phyloP scores from a whole-genome alignment of 2,113 vertebrate species.

The Notothenia coriiceps region DNA sequence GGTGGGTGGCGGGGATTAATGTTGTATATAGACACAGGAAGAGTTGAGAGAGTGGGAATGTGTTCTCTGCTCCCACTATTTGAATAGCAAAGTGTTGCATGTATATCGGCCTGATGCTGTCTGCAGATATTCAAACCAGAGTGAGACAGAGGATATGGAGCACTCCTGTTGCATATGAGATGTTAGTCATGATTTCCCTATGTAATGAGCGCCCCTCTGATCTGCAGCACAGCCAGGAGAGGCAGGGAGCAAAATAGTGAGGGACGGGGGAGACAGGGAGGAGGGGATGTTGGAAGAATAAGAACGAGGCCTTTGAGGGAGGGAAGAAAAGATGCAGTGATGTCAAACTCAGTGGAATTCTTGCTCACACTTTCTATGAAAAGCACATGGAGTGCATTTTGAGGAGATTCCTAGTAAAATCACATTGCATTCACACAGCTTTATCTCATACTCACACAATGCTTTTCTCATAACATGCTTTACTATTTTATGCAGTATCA shows the following conservation, averaged over 20 bases:
- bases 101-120: conserved; percentile 62
- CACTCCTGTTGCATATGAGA: conserved; percentile 48
- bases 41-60: conserved; percentile 37
- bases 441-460: too few species aligned
- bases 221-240: conserved; percentile 37
- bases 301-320: conserved; percentile 22
- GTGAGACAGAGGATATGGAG: conserved; percentile 51
- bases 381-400: too few species aligned
- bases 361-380: neutral
- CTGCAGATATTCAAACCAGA: conserved; percentile 71
- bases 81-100: conserved; percentile 57
- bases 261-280: conserved; percentile 7
- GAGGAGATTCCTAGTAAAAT: too few species aligned
- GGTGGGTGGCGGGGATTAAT: neutral
- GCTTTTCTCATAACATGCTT: too few species aligned
- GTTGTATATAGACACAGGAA: conserved; percentile 7
- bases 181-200: conserved; percentile 43
- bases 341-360: conserved; percentile 24
- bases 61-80: conserved; percentile 41
- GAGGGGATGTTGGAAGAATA: conserved; percentile 10
- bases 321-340: conserved; percentile 17
- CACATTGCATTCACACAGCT: too few species aligned
- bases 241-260: neutral
- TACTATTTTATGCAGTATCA: too few species aligned
- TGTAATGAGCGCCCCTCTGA: conserved; percentile 65